Evolutionary conservation across 2,888 invertebrate species (phyloP), one percentile per base, ranked within the genome.

Genomic region (Orthosia incerta): DNA sequence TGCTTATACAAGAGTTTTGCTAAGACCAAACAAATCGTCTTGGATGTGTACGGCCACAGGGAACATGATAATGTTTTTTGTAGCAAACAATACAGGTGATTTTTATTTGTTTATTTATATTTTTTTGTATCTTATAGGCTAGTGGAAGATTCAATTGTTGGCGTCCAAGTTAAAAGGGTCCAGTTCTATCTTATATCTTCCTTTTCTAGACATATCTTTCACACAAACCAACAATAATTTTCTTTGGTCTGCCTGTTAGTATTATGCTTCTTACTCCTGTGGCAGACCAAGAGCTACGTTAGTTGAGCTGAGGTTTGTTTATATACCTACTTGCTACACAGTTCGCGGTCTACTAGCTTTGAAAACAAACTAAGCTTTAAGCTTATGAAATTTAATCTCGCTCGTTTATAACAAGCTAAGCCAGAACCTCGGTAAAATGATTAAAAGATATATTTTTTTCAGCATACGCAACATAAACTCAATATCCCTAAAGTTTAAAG

Each of bases 381-480:
- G 13, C 39, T 39, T n/a, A 13, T 7, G 31, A 57, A n/a, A 31
- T 39, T 2, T n/a, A 48, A 56, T 50, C 23, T 39, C 0, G 15
- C 20, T 46, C 2, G 15, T 4, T 18, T n/a, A 18, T 20, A 23
- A n/a, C 5, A 12, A 15, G 7, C 13, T 18, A 15, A 12, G 7
- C 13, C 20, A 39, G 18, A 4, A 72, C 39, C 4, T 20, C 9
- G 46, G 23, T 39, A 15, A 2, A 16, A 13, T 9, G 26, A 5
- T 16, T 48, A 13, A n/a, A 4, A 26, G 23, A 48, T 9, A 23
- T 55, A n/a, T 20, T 51, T 2, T 62, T 80, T 80, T 18, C 69
- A 95, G 94, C 31, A 65, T 94, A 20, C 93, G 94, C 15, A 88
- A 88, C 67, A 94, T 95, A 69, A 80, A 93, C 12, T 74, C 86